A percentile compares a stretch with the other conserved stretches of the same genome.
Evolutionary conservation across 2,797 vertebrate genomes (phyloP).

Genomic region (Channa striata): DNA sequence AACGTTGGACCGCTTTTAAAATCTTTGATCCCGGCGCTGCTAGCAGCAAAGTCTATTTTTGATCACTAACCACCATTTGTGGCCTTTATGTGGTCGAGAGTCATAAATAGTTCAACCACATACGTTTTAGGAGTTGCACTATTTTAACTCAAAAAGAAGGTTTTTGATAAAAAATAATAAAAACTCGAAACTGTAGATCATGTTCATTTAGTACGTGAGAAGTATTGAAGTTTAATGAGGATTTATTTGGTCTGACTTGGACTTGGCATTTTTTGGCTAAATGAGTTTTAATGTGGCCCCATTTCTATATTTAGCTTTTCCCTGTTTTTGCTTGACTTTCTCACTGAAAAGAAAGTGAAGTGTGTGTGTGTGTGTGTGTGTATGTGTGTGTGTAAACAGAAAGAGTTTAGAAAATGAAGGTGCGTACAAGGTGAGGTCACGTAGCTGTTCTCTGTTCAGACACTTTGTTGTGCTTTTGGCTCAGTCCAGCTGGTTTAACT

Average conservation of each 20-base stretch:
- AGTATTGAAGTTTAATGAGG: background rate
- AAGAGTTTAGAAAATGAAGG: too few species aligned
- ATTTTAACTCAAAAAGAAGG: background rate
- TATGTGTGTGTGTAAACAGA: too few species aligned
- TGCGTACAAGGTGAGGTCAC: background rate
- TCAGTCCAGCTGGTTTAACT: too few species aligned
- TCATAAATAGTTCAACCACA: background rate
- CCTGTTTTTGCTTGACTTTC: too few species aligned
- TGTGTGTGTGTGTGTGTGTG: too few species aligned
- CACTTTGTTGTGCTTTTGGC: background rate
- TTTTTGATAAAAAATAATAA: background rate
- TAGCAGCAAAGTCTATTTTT: background rate
- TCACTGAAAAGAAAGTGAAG: too few species aligned
- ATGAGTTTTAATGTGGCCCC: background rate
- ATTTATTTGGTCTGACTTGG: background rate
- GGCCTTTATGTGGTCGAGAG: background rate
- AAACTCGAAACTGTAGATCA: too few species aligned
- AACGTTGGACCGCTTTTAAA: too few species aligned
- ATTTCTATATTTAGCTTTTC: background rate
- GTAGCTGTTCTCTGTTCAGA: slow-evolving; percentile 8
- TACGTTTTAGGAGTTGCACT: background rate
- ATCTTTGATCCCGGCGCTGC: too few species aligned
- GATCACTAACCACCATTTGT: background rate
- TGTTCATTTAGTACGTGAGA: too few species aligned
- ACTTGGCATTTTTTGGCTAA: background rate